Evolutionary conservation across 2,888 invertebrate genomes (phyloP), one percentile per base, ranked within the genome.

Genomic region (Schizotus pectinicornis): DNA sequence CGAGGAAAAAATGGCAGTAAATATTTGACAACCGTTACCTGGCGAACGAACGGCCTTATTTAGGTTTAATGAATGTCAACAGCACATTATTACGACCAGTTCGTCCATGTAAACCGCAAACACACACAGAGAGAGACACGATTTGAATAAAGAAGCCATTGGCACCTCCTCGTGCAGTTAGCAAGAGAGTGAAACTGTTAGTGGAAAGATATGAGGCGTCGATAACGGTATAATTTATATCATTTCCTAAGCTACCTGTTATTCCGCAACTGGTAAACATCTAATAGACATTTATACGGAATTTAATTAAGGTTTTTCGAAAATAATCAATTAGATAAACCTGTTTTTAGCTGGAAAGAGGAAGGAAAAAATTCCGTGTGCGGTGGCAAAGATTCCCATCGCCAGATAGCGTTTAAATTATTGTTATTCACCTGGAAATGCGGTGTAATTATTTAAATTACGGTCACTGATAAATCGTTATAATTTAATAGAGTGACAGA

Each of bases 301-400:
- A 56, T 65, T 67, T 69, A 69, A 69, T 69, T 69, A 67, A 64
- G 59, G 46, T 66, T 66, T 66, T 65, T 68, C 45, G 52, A 65
- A 65, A 65, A 67, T 65, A 66, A 68, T 68, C 68, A 67, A 66
- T 69, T 69, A 67, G 57, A 61, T 58, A 56, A 67, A 69, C 68
- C 67, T 56, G 68, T 67, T 69, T 60, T 51, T 46, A 41, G 47
- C 47, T 39, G 36, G 39, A 46, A 13, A 34, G 37, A 45, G 14
- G 13, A 36, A 42, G 48, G 41, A 52, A 51, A 52, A 48, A 48
- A 52, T 51, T 52, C 22, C 22, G 52, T 42, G 47, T 32, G 38
- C 48, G 58, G 58, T 58, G 53, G 58, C 49, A 31, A 50, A 48
- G 58, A 59, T 59, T 50, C 53, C 45, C 50, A 49, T 53, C 43